Evolutionary conservation across 2,888 invertebrate species (phyloP).

Genomic region (Cosmorhoe ocellata): DNA sequence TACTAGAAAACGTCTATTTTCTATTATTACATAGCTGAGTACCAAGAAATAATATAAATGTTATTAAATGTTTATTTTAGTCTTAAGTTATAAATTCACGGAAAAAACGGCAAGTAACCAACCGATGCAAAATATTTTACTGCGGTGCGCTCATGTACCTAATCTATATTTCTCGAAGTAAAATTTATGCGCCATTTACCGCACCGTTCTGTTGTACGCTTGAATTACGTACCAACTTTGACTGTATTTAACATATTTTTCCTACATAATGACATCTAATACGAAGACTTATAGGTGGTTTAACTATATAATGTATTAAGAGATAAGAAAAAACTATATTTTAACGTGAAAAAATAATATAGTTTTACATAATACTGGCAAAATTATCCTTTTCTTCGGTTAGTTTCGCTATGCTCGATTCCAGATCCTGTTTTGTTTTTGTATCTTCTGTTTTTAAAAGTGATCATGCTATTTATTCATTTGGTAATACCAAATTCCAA

Average conservation of each 20-base stretch:
- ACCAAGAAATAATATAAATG: no score
- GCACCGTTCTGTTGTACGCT: constrained; percentile 54
- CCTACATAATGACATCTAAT: constrained; percentile 39
- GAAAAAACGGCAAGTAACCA: constrained; percentile 23
- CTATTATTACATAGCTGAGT: no score
- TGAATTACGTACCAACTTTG: constrained; percentile 58
- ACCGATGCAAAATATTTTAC: constrained; percentile 52
- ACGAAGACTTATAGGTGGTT: constrained; percentile 13
- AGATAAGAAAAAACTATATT: no score
- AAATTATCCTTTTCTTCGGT: no score
- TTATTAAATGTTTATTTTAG: no score
- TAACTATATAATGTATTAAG: not conserved
- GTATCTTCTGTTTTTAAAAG: not conserved
- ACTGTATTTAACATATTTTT: constrained; percentile 54
- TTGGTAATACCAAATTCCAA: no score
- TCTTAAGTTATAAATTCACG: not conserved
- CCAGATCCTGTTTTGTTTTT: not conserved
- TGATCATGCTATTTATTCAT: no score
- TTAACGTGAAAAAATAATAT: no score
- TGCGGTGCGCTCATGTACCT: constrained; percentile 48
- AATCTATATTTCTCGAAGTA: constrained; percentile 69
- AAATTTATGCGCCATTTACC: constrained; percentile 74
- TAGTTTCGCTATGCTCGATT: no score
- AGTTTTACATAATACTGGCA: no score
- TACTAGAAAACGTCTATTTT: no score